phyloP scores from a whole-genome alignment of 1,140 invertebrate genomes.

The Drosophila yakuba region DNA sequence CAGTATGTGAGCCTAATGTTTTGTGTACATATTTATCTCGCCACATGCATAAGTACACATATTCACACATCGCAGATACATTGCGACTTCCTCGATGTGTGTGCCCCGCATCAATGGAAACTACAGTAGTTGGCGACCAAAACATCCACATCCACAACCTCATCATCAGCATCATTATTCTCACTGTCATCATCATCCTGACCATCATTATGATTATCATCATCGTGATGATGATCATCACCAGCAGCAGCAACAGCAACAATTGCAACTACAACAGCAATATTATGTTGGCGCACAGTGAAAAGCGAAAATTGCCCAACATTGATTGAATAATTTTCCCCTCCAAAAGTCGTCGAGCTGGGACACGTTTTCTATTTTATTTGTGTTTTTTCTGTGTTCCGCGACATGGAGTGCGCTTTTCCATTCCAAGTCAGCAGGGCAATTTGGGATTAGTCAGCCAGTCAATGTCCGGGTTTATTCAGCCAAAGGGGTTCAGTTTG shows the following conservation, averaged over 20 bases:
- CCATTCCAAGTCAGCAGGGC: constrained; percentile 22
- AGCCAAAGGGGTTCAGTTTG: constrained; percentile 6
- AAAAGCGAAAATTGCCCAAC: constrained; percentile 72
- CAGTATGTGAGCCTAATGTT: constrained; percentile 32
- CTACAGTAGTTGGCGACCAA: constrained; percentile 48
- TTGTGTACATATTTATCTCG: constrained; percentile 33
- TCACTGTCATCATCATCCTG: constrained; percentile 27
- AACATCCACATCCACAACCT: constrained; percentile 35
- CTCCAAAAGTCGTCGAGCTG: constrained; percentile 24
- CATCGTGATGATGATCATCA: constrained; percentile 21
- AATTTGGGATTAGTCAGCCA: constrained; percentile 19
- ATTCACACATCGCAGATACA: constrained; percentile 15
- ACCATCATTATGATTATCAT: constrained; percentile 27
- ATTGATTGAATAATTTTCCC: constrained; percentile 79
- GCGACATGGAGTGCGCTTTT: constrained; percentile 23
- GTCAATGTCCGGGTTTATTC: constrained; percentile 36
- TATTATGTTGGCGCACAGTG: constrained; percentile 60
- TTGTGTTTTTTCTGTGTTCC: constrained; percentile 7
- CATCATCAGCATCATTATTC: constrained; percentile 25
- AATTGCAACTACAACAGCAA: constrained; percentile 55
- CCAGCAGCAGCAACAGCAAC: constrained; percentile 27
- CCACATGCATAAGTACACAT: not conserved
- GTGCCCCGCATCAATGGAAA: constrained; percentile 56
- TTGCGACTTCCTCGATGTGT: constrained; percentile 51
- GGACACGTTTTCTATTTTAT: constrained; percentile 26